Evolutionary conservation across 2,113 vertebrate genomes (phyloP).

Genomic region (Zeus faber): DNA sequence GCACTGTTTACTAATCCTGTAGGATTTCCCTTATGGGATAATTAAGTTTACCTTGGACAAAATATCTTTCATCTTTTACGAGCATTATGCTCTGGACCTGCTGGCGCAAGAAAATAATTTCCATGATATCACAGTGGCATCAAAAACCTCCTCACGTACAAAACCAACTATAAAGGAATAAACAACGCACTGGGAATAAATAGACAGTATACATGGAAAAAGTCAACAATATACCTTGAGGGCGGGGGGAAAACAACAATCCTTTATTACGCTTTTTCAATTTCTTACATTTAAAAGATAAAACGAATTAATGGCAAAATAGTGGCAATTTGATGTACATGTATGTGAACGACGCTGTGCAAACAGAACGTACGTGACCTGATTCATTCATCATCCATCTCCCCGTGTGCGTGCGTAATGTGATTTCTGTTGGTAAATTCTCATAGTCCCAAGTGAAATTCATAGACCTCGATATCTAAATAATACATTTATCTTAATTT

Average conservation of each 20-base stretch:
- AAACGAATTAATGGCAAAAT: too few relatives aligned
- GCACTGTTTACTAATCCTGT: neutral
- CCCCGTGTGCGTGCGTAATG: neutral
- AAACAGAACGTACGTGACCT: neutral
- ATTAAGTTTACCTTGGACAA: slow-evolving; percentile 3
- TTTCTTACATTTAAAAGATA: slow-evolving; percentile 20
- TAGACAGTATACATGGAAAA: neutral
- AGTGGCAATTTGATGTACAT: too few relatives aligned
- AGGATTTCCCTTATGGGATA: slow-evolving; percentile 1
- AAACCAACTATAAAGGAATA: too few relatives aligned
- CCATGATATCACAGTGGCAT: slow-evolving; percentile 5
- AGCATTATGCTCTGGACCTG: slow-evolving; percentile 10
- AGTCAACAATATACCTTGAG: neutral
- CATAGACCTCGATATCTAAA: slow-evolving; percentile 19
- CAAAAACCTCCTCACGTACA: neutral
- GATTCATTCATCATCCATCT: slow-evolving; percentile 1
- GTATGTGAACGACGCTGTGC: too few relatives aligned
- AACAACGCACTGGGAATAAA: too few relatives aligned
- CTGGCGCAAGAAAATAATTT: slow-evolving; percentile 3
- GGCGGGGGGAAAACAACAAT: neutral
- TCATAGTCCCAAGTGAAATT: slow-evolving; percentile 14
- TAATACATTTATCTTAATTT: neutral
- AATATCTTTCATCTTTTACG: slow-evolving; percentile 7
- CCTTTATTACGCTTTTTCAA: slow-evolving; percentile 45
- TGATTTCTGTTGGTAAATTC: too few relatives aligned